Percentiles rank a stretch among this genome's conserved stretches.
Evolutionary conservation across 2,888 invertebrate genomes (phyloP).

Genomic region (Lasioglossum oenotherae): DNA sequence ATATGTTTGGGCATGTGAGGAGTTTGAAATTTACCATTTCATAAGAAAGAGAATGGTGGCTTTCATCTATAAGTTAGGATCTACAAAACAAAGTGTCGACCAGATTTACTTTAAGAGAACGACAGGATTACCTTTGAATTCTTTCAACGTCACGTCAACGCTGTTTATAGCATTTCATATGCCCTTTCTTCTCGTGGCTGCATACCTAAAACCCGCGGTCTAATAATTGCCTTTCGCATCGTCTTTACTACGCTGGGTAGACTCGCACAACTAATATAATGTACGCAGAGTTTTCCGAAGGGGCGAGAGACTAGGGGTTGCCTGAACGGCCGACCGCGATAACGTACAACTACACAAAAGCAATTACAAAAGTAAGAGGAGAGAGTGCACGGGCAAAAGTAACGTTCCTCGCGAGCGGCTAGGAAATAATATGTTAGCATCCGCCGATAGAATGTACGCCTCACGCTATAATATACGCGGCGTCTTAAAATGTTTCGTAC

Average conservation of each 20-base stretch:
- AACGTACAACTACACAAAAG: slow-evolving; percentile 1
- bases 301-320: background rate
- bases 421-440: background rate
- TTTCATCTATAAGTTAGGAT: no score
- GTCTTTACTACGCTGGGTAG: background rate
- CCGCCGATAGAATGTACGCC: background rate
- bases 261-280: background rate
- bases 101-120: background rate
- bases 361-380: background rate
- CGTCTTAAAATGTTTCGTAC: background rate
- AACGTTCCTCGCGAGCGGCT: background rate
- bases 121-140: no score
- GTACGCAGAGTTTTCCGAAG: slow-evolving; percentile 1
- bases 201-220: no score
- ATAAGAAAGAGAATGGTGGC: no score
- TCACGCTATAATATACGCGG: slow-evolving; percentile 2
- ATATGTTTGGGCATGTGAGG: no score
- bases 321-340: background rate
- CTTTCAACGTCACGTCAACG: no score
- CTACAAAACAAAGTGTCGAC: background rate
- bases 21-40: no score
- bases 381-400: background rate
- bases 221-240: background rate
- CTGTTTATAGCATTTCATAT: no score
- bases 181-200: no score